A percentile compares a stretch with the other conserved stretches of the same genome.
These are phyloP conservation scores for Micrasema longulum DNA, from an alignment of 1,140 invertebrate genomes.

Conservation along the genomic window DNA sequence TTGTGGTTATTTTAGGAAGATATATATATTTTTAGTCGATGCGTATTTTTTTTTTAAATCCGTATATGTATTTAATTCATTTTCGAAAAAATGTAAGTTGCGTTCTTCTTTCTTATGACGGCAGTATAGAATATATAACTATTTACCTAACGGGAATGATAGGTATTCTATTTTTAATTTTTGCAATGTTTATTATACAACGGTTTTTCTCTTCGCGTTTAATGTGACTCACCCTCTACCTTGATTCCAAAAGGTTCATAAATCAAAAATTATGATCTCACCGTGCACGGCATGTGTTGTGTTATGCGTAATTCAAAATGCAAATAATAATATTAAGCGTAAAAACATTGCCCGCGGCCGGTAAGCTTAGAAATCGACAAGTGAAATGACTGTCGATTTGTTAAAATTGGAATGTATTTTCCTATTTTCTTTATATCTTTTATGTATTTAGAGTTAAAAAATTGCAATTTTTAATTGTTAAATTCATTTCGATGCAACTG, in stretches of 20 bases:
- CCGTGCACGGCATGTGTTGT: slow-evolving; percentile 13
- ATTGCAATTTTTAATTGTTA: too few relatives aligned
- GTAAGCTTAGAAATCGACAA: background rate
- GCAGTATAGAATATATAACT: too few relatives aligned
- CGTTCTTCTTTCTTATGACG: too few relatives aligned
- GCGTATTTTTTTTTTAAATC: too few relatives aligned
- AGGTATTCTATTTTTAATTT: too few relatives aligned
- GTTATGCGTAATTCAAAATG: slow-evolving; percentile 8
- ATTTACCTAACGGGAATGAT: slow-evolving; percentile 13
- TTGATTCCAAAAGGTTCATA: slow-evolving; percentile 23
- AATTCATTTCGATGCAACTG: too few relatives aligned
- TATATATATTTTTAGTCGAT: too few relatives aligned
- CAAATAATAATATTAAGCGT: slow-evolving; percentile 15
- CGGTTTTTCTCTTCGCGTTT: background rate
- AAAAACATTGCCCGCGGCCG: background rate
- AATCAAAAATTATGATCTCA: slow-evolving; percentile 32
- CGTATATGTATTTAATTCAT: too few relatives aligned
- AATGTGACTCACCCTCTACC: slow-evolving; percentile 32
- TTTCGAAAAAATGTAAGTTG: too few relatives aligned
- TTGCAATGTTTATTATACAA: too few relatives aligned
- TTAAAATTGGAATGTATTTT: slow-evolving; percentile 2
- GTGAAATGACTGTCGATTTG: slow-evolving; percentile 6
- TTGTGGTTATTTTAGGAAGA: too few relatives aligned
- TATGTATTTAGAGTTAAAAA: background rate
- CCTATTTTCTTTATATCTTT: slow-evolving; percentile 3